Evolutionary conservation across 2,797 vertebrate species (phyloP).

Genomic region (Pempheris klunzingeri): DNA sequence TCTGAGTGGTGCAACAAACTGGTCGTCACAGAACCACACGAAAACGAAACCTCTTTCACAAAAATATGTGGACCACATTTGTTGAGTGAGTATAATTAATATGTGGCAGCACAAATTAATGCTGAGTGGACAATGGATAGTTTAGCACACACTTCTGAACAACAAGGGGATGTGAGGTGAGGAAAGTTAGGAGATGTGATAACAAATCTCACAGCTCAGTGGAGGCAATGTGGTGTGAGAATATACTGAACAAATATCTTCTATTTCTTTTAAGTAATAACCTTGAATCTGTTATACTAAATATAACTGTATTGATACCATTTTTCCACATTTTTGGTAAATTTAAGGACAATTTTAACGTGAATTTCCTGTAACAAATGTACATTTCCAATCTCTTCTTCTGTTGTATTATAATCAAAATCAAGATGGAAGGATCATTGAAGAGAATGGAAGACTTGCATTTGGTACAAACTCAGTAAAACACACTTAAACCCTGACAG

Average conservation of each 20-base stretch:
- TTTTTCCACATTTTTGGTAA: conserved; percentile 32
- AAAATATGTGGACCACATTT: conserved; percentile 23
- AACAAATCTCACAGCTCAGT: conserved; percentile 47
- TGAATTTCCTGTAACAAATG: conserved; percentile 32
- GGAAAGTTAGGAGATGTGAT: conserved; percentile 20
- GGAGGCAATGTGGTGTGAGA: conserved; percentile 42
- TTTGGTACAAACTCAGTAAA: conserved; percentile 29
- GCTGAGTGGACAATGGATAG: conserved; percentile 33
- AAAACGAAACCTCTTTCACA: conserved; percentile 37
- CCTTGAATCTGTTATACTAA: conserved; percentile 26
- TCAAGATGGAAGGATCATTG: neutral
- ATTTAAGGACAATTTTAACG: conserved; percentile 16
- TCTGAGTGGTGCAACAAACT: conserved; percentile 40
- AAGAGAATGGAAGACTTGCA: conserved; percentile 20
- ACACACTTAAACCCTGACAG: conserved; percentile 42
- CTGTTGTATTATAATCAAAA: conserved; percentile 1
- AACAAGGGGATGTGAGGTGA: conserved; percentile 35
- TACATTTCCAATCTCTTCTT: conserved; percentile 26
- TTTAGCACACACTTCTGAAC: conserved; percentile 16
- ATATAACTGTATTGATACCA: conserved; percentile 4
- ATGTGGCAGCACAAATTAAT: conserved; percentile 50
- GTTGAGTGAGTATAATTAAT: conserved; percentile 18
- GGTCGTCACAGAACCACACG: conserved; percentile 35
- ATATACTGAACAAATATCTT: conserved; percentile 43
- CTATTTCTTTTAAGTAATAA: conserved; percentile 10